These are phyloP conservation scores for Seira musarum DNA, from an alignment of 2,888 invertebrate genomes.

Conservation along the genomic window DNA sequence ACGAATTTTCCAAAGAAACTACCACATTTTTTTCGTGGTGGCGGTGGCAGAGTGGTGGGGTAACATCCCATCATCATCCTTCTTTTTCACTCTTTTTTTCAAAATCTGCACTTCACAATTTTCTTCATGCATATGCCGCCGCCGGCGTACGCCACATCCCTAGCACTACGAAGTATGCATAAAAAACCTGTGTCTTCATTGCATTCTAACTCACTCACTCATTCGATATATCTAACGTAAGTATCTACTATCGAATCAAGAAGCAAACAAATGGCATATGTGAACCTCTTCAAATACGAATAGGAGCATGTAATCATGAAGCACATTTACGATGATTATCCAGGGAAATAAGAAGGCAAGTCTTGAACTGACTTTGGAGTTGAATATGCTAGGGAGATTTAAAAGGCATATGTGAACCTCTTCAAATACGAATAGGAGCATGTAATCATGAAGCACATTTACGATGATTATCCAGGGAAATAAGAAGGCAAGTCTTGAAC, in stretches of 20 bases:
- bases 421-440: no score
- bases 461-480: conserved; percentile 50
- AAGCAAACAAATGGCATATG: conserved; percentile 33
- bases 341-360: conserved; percentile 31
- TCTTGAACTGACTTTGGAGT: conserved; percentile 41
- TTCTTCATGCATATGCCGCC: conserved; percentile 50
- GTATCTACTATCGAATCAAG: conserved; percentile 21
- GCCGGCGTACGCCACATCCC: conserved; percentile 43
- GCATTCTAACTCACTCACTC: conserved; percentile 45
- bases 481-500: conserved; percentile 43
- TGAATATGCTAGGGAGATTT: no score
- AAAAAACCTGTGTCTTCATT: conserved; percentile 16
- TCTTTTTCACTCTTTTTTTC: conserved; percentile 50
- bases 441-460: conserved; percentile 44
- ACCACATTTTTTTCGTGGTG: conserved; percentile 39
- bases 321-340: conserved; percentile 53
- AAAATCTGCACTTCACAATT: conserved; percentile 12
- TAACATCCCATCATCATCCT: conserved; percentile 57
- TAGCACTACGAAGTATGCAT: conserved; percentile 28
- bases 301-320: conserved; percentile 21
- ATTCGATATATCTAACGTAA: conserved; percentile 51
- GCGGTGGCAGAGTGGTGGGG: conserved; percentile 32
- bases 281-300: background rate
- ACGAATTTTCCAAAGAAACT: conserved; percentile 24
- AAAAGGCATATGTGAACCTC: conserved; percentile 20